These are phyloP conservation scores for Spinibarbus caldwelli DNA, from an alignment of 2,797 vertebrate species.

Conservation along the genomic window DNA sequence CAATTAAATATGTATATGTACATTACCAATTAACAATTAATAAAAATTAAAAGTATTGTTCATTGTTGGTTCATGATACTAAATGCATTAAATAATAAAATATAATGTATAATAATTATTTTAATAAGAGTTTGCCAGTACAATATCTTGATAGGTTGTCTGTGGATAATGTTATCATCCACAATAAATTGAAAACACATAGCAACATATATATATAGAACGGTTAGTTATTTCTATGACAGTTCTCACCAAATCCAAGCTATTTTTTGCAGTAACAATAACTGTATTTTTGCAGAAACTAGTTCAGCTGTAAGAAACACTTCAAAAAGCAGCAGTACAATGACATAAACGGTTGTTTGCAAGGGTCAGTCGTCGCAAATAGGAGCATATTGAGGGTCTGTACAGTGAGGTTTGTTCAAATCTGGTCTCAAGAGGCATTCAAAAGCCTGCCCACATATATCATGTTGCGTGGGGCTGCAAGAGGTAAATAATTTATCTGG, in stretches of 20 bases:
- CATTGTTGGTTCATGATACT: background rate
- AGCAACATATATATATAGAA: too few relatives aligned
- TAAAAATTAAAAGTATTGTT: background rate
- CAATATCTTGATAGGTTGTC: background rate
- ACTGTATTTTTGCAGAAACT: background rate
- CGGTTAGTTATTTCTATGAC: background rate
- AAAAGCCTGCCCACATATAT: slow-evolving; percentile 42
- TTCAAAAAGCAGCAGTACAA: background rate
- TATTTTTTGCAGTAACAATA: background rate
- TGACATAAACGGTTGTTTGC: background rate
- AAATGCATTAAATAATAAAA: background rate
- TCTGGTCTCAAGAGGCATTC: slow-evolving; percentile 37
- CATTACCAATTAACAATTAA: background rate
- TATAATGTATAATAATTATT: background rate
- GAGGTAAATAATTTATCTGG: slow-evolving; percentile 62
- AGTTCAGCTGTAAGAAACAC: background rate
- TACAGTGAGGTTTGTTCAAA: slow-evolving; percentile 39
- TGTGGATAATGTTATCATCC: background rate
- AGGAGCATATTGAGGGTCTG: slow-evolving; percentile 6
- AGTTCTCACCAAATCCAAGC: background rate
- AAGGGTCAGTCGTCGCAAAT: slow-evolving; percentile 15
- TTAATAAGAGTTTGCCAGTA: background rate
- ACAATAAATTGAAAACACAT: background rate
- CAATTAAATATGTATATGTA: background rate
- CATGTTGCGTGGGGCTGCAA: slow-evolving; percentile 47